Evolutionary conservation across 37 sponge, comb jelly and placozoan species (phyloP).

Genomic region (Geodia barretti): DNA sequence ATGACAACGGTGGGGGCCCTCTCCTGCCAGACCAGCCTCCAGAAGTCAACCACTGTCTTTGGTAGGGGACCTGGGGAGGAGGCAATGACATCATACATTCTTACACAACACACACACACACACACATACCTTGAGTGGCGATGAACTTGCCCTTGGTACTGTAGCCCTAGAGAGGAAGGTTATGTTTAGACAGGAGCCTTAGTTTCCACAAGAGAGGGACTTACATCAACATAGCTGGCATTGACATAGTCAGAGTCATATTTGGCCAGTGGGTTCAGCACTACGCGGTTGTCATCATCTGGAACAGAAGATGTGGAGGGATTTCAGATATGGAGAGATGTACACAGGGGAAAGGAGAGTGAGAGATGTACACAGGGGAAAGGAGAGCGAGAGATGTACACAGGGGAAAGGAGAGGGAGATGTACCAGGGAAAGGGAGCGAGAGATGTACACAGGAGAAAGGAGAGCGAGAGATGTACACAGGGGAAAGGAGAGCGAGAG

Average conservation of each 20-base stretch:
- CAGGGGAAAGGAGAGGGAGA: too few species aligned
- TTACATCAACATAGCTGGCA: slow-evolving; percentile 76
- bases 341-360: too few species aligned
- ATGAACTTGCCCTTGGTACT: slow-evolving; percentile 47
- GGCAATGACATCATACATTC: too few species aligned
- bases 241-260: slow-evolving; percentile 69
- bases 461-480: too few species aligned
- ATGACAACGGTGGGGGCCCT: slow-evolving; percentile 55
- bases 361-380: too few species aligned
- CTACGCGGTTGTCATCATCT: slow-evolving; percentile 76
- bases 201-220: slow-evolving; percentile 7
- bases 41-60: slow-evolving; percentile 63
- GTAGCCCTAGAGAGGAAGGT: slow-evolving; percentile 55
- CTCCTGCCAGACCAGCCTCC: slow-evolving; percentile 77
- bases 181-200: not conserved
- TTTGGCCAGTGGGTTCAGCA: slow-evolving; percentile 26
- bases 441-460: too few species aligned
- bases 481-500: too few species aligned
- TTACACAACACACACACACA: too few species aligned
- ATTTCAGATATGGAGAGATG: not conserved
- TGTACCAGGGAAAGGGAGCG: too few species aligned
- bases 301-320: not conserved
- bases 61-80: slow-evolving; percentile 50
- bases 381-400: too few species aligned
- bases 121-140: slow-evolving; percentile 87